Base-by-base conservation (phyloP, 2,113 vertebrate species). In the Galeopterus variegatus region DNA sequence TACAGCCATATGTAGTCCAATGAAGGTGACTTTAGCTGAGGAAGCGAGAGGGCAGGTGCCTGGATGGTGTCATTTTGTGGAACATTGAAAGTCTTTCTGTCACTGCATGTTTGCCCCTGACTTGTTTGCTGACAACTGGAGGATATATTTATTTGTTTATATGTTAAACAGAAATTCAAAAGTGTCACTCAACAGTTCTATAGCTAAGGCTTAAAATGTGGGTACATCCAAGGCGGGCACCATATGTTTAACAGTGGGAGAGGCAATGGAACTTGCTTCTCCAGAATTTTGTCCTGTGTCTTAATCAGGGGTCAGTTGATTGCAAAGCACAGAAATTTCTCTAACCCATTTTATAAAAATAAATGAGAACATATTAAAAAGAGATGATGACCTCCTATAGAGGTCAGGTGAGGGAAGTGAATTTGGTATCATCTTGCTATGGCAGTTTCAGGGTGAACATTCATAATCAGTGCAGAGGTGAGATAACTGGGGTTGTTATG, bases 281-380 rank as follows among this genome's bases (percentile, higher is more conserved):
- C 83, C 23, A 67, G 65, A 88, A 60, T 65, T 94, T 88, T 95
- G 19, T 41, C 36, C 54, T 90, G 33, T 83, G 24, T 56, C n/a
- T 90, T 73, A 76, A 58, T 62, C 15, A 58, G 81, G 45, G 6
- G 28, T 84, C 17, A 70, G 41, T 45, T 54, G 60, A 85, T 60
- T 28, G 26, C 45, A 60, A 94, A 76, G 28, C 41, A 80, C 7
- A 33, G 36, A 72, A 28, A 31, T n/a, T 90, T 90, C 26, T 92
- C 67, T 69, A 86, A 64, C 2, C 58, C 79, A 31, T 56, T 90
- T 96, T 65, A 50, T 60, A 82, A 94, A 77, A 77, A 83, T 48
- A 77, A 62, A 48, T 82, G 28, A 81, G 6, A 88, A 28, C n/a
- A n/a, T 94, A 45, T 75, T 50, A 88, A 36, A 93, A 84, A 80